phyloP scores from a whole-genome alignment of 2,113 vertebrate genomes.

The Podarcis cretensis region DNA sequence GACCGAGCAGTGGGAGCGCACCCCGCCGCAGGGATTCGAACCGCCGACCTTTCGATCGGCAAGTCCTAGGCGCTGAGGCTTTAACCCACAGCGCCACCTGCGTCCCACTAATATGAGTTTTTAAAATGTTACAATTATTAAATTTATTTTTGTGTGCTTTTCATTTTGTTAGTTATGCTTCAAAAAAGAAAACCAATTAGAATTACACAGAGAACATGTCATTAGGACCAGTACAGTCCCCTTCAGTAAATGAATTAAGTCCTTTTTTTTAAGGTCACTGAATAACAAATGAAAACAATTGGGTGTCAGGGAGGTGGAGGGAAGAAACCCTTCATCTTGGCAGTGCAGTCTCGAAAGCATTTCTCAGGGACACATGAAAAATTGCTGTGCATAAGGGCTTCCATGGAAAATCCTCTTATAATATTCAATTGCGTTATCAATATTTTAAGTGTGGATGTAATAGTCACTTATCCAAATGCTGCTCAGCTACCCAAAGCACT shows the following conservation, averaged over 20 bases:
- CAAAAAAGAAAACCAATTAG: not conserved
- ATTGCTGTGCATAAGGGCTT: not conserved
- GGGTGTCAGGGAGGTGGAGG: not conserved
- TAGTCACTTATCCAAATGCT: conserved; percentile 27
- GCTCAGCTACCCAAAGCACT: not conserved
- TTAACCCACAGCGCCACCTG: no score
- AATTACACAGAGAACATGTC: not conserved
- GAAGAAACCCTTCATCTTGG: not conserved
- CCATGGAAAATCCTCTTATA: conserved; percentile 22
- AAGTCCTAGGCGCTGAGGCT: no score
- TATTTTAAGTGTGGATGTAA: conserved; percentile 25
- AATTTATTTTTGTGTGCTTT: not conserved
- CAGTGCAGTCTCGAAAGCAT: not conserved
- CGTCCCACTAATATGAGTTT: not conserved
- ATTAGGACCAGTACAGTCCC: not conserved
- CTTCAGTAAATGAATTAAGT: conserved; percentile 5
- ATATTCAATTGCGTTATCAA: not conserved
- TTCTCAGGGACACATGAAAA: conserved; percentile 21
- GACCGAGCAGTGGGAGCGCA: no score
- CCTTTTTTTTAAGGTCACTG: accelerated
- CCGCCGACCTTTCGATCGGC: no score
- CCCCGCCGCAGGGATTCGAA: no score
- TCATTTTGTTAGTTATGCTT: not conserved
- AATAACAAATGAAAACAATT: not conserved
- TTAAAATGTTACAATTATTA: not conserved